Base-by-base conservation (phyloP, 2,888 invertebrate species). In the Corythucha ciliata region DNA sequence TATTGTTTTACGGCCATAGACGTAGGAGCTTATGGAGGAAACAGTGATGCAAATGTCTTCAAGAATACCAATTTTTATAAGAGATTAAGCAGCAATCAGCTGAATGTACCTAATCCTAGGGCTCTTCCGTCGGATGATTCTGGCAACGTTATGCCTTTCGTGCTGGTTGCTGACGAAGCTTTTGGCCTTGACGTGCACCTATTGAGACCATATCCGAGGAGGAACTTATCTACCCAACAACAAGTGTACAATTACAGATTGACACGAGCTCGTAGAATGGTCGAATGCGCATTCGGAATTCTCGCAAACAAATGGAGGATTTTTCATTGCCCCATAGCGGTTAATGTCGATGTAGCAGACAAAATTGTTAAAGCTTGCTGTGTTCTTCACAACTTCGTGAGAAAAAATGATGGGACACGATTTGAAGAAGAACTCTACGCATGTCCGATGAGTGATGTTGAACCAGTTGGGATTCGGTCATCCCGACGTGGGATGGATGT, bases 241-340 rank as follows among this genome's bases (percentile, higher is more conserved):
- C 4, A 34, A 34, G 34, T 34, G 34, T 4, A 34, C 34, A 63
- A 63, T 37, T 62, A 61, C 53, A 52, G 61, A 18, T 46, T 61
- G 33, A 52, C 40, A 36, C 44, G 58, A 46, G 62, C 59, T 40
- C 26, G 61, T 6, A 40, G 61, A 25, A 57, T 54, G 39, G 52
- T 60, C 8, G 62, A 62, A 48, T 59, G 60, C 37, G 24, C 60
- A 8, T 63, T 63, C 52, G 62, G 61, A 6, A 62, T 63, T 48
- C 40, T 63, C 16, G 55, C 45, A 34, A 65, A 64, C 57, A 67
- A 65, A 58, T 66, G 64, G 65, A 56, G 63, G 53, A 65, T 66
- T 53, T 63, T 65, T 49, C 64, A 65, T 56, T 52, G 63, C 46
- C 60, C 64, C 47, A 51, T 64, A 37, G 58, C 63, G 46, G 60